Conservation (phyloP, 1,140 invertebrate genomes). For the Micrasema longulum region DNA sequence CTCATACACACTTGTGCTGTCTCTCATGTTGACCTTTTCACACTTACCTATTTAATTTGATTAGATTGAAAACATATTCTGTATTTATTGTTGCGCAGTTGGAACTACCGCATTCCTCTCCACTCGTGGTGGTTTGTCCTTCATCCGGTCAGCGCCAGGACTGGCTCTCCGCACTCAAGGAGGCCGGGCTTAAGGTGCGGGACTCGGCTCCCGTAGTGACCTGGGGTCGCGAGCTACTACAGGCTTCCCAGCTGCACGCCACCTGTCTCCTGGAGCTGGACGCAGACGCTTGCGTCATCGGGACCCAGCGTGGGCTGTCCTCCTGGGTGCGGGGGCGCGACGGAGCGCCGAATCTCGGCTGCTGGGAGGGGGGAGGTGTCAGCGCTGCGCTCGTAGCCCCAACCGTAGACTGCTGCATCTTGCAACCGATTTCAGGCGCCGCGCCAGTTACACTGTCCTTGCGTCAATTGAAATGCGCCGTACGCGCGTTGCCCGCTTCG, state of each 20-base stretch:
- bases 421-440: background rate
- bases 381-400: background rate
- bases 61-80: background rate
- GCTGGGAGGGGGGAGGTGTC: constrained; percentile 14
- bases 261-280: constrained; percentile 21
- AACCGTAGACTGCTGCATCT: background rate
- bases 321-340: constrained; percentile 15
- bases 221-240: constrained; percentile 18
- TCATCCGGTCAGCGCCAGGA: constrained; percentile 41
- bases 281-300: constrained; percentile 23
- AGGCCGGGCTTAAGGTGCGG: constrained; percentile 1
- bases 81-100: constrained; percentile 14
- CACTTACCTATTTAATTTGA: background rate
- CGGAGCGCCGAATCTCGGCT: background rate
- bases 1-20: no score
- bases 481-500: constrained; percentile 14
- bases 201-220: background rate
- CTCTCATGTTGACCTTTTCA: no score
- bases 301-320: constrained; percentile 16
- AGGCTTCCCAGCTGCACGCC: background rate
- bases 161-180: constrained; percentile 37
- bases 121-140: constrained; percentile 47
- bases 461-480: background rate
- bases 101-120: background rate
- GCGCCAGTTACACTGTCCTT: background rate